Base-by-base conservation (phyloP, 2,888 invertebrate species). In the Cosmopolites sordidus region DNA sequence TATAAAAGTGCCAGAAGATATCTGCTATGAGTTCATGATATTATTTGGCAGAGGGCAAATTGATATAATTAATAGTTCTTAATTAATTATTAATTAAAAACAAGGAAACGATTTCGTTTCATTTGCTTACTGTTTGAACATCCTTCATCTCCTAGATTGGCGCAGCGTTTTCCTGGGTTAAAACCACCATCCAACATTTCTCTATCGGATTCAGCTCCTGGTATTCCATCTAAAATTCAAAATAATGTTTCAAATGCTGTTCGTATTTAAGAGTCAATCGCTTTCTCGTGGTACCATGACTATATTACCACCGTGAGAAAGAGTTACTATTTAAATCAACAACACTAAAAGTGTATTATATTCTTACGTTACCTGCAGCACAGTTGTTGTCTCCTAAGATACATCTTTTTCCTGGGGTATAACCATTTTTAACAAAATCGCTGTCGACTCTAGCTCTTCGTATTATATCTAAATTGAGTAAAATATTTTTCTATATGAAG, bases 311-410 rank as follows among this genome's bases (percentile, higher is more conserved):
- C 22, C 4, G 8, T 22, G 3, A 22, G 22, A 8, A 8, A 22
- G 3, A n/a, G n/a, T n/a, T n/a, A n/a, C n/a, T n/a, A n/a, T n/a
- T n/a, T n/a, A n/a, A n/a, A n/a, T n/a, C n/a, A n/a, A n/a, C n/a
- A n/a, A n/a, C n/a, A n/a, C n/a, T n/a, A n/a, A n/a, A n/a, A n/a
- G n/a, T n/a, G n/a, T n/a, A n/a, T n/a, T n/a, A n/a, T n/a, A n/a
- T n/a, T n/a, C n/a, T 22, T 22, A 5, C 22, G 3, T 41, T 51
- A 59, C 59, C 78, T 60, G 78, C 79, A 46, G 73, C 68, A 56
- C 80, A 79, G 0, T 79, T 78, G 12, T 79, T 80, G 60, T 79
- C 80, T 72, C 79, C 78, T 59, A 73, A 74, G 9, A 69, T 65
- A 49, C 73, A 73, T 11, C 72, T 60, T 58, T 66, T 64, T 27